phyloP scores from a whole-genome alignment of 2,797 vertebrate species.

The Fistularia tabacaria region DNA sequence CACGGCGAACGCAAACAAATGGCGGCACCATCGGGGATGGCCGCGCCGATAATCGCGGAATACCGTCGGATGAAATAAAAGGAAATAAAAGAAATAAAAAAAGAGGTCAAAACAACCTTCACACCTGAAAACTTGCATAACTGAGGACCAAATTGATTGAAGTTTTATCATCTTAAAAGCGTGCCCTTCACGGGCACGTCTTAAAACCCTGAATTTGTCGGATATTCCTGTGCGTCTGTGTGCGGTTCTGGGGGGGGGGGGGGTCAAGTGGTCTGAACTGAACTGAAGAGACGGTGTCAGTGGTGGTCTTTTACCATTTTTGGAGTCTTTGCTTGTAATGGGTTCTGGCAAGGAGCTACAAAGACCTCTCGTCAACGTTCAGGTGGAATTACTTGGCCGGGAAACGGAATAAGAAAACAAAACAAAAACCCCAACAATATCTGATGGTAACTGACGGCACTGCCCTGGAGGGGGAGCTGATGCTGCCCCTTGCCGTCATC shows the following conservation, averaged over 20 bases:
- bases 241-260: constrained; percentile 21
- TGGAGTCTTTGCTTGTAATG: constrained; percentile 14
- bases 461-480: constrained; percentile 8
- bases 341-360: constrained; percentile 11
- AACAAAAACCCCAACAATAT: too few species aligned
- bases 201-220: constrained; percentile 69
- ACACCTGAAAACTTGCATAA: constrained; percentile 61
- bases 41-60: constrained; percentile 24
- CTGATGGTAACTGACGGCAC: too few species aligned
- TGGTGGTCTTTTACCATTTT: neutral
- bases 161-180: constrained; percentile 50
- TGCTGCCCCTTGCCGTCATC: constrained; percentile 1
- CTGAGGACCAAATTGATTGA: constrained; percentile 51
- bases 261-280: neutral
- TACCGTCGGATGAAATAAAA: constrained; percentile 26
- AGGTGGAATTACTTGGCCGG: too few species aligned
- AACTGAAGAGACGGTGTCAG: neutral
- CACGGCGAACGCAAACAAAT: constrained; percentile 55
- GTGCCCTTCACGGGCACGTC: constrained; percentile 29
- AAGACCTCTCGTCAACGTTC: constrained; percentile 15
- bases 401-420: too few species aligned
- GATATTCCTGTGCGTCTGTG: constrained; percentile 58
- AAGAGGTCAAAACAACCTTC: constrained; percentile 46
- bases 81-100: constrained; percentile 18
- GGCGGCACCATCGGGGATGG: constrained; percentile 24